phyloP scores from a whole-genome alignment of 2,888 invertebrate species.

The Eupithecia exiguata region DNA sequence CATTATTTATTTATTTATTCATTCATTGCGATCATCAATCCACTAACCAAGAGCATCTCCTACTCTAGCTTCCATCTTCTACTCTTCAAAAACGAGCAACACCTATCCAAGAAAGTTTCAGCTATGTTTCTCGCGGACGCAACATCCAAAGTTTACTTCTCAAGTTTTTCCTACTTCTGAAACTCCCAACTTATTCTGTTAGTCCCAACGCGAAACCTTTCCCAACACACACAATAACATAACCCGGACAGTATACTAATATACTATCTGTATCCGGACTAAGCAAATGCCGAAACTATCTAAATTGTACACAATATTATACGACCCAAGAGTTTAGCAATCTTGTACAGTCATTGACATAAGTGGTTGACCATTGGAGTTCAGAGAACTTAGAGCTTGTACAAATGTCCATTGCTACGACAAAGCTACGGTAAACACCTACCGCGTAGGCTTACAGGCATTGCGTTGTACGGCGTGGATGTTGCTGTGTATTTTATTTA shows the following conservation, averaged over 20 bases:
- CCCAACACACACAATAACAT: constrained; percentile 33
- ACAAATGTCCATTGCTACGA: not conserved
- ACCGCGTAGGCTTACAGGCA: not conserved
- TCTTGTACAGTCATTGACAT: constrained; percentile 52
- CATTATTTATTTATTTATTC: no score
- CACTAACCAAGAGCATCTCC: no score
- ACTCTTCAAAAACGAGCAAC: no score
- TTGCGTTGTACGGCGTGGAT: not conserved
- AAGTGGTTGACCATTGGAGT: constrained; percentile 6
- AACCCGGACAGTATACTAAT: constrained; percentile 21
- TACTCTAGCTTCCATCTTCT: no score
- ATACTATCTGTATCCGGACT: constrained; percentile 6
- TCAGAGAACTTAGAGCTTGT: not conserved
- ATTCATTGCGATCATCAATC: no score
- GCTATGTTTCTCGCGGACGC: not conserved
- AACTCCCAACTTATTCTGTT: not conserved
- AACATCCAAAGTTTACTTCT: not conserved
- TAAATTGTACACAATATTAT: constrained; percentile 36
- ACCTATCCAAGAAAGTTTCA: no score
- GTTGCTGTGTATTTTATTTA: not conserved
- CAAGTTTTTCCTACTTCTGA: not conserved
- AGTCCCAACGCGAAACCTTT: constrained; percentile 23
- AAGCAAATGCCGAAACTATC: constrained; percentile 24
- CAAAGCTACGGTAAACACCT: not conserved
- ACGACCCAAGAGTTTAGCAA: constrained; percentile 59